Conservation (phyloP, 2,888 invertebrate species). For the Heliconius charithonia region DNA sequence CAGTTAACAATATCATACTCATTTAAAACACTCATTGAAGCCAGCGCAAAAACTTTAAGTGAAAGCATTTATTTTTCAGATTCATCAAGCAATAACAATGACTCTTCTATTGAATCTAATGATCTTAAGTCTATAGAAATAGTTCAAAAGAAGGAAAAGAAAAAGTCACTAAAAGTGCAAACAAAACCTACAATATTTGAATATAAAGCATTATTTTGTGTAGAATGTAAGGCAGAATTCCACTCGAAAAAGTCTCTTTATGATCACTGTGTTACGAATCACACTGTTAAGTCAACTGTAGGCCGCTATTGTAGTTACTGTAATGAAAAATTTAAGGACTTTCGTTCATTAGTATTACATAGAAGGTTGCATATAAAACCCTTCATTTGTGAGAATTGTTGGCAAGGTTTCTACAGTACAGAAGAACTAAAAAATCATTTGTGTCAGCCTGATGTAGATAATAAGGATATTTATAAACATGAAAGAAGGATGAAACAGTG, state of each 20-base stretch:
- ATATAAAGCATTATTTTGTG: conserved; percentile 64
- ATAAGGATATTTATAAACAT: conserved; percentile 61
- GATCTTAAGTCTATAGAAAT: conserved; percentile 53
- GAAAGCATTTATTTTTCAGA: conserved; percentile 56
- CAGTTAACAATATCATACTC: conserved; percentile 77
- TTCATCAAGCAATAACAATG: conserved; percentile 57
- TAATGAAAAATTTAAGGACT: conserved; percentile 77
- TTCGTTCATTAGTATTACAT: conserved; percentile 71
- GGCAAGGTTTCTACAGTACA: conserved; percentile 71
- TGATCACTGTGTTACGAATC: conserved; percentile 67
- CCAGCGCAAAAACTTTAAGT: conserved; percentile 63
- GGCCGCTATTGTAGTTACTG: conserved; percentile 79
- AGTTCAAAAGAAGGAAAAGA: conserved; percentile 48
- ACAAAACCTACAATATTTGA: conserved; percentile 49
- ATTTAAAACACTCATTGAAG: conserved; percentile 74
- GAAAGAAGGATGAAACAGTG: conserved; percentile 69
- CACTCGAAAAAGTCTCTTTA: conserved; percentile 59
- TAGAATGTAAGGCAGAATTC: conserved; percentile 74
- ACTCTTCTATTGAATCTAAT: conserved; percentile 62
- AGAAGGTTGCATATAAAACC: conserved; percentile 74
- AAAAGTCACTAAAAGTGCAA: conserved; percentile 47
- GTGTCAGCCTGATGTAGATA: conserved; percentile 64
- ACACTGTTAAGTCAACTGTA: conserved; percentile 62
- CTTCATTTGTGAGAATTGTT: conserved; percentile 75
- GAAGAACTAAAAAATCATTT: conserved; percentile 63